phyloP scores from a whole-genome alignment of 2,888 invertebrate genomes.

The Corythucha ciliata region DNA sequence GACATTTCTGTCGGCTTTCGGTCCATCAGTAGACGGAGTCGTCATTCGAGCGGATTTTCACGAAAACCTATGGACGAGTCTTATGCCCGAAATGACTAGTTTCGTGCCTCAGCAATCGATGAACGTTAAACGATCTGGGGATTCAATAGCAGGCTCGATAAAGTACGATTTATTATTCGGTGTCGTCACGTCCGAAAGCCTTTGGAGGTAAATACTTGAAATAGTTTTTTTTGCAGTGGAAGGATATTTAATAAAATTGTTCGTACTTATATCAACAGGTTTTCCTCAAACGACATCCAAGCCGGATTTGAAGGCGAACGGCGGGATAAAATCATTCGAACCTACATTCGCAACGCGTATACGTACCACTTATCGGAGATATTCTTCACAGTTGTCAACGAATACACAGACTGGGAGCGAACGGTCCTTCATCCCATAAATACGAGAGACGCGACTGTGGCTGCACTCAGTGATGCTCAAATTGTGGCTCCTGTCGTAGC shows the following conservation, averaged over 20 bases:
- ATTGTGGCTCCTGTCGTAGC: constrained; percentile 85
- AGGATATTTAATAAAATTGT: neutral
- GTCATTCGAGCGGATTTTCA: constrained; percentile 83
- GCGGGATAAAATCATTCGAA: constrained; percentile 59
- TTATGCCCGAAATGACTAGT: constrained; percentile 51
- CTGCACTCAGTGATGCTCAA: constrained; percentile 87
- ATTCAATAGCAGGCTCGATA: constrained; percentile 50
- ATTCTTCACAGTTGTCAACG: constrained; percentile 83
- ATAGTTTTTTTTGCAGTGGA: neutral
- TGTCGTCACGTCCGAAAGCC: constrained; percentile 83
- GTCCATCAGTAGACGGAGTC: constrained; percentile 71
- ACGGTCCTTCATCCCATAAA: constrained; percentile 83
- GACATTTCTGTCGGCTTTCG: constrained; percentile 76
- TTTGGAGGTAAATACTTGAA: constrained; percentile 65
- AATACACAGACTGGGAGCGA: constrained; percentile 96
- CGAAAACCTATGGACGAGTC: constrained; percentile 64
- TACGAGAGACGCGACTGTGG: constrained; percentile 78
- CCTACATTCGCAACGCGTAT: constrained; percentile 89
- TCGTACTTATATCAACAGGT: constrained; percentile 15
- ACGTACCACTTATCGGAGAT: constrained; percentile 93
- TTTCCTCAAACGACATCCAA: constrained; percentile 40
- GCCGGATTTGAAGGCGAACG: constrained; percentile 78
- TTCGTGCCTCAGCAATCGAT: constrained; percentile 24
- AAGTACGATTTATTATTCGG: constrained; percentile 80
- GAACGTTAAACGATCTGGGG: constrained; percentile 46